Percentiles rank a stretch among this genome's conserved stretches.
phyloP scores from a whole-genome alignment of 2,888 invertebrate genomes.

The Plagodis dolabraria region DNA sequence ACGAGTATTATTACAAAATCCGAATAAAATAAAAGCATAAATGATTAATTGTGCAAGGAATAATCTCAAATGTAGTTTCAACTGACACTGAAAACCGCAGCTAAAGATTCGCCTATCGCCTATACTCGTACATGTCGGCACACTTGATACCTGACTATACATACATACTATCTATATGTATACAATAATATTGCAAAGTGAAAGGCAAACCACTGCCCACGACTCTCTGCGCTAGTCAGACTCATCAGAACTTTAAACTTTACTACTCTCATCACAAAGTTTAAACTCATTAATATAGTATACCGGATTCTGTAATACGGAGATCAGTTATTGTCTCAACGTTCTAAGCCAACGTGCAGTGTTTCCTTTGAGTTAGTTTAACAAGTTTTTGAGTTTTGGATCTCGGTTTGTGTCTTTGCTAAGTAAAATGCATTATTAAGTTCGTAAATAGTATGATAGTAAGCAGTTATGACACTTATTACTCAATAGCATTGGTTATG shows the following conservation, averaged over 20 bases:
- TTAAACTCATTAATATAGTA: constrained; percentile 35
- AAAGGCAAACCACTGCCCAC: constrained; percentile 76
- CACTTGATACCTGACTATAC: too few relatives aligned
- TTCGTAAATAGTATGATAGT: neutral
- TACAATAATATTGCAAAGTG: constrained; percentile 64
- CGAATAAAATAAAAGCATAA: too few relatives aligned
- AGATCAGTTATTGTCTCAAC: constrained; percentile 44
- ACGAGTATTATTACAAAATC: too few relatives aligned
- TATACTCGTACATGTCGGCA: too few relatives aligned
- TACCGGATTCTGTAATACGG: constrained; percentile 43
- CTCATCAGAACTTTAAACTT: constrained; percentile 52
- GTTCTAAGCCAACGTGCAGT: constrained; percentile 11
- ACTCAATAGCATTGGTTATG: too few relatives aligned
- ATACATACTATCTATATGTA: constrained; percentile 7
- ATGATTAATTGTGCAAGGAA: too few relatives aligned
- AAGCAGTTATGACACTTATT: too few relatives aligned
- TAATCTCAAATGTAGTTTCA: too few relatives aligned
- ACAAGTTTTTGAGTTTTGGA: constrained; percentile 10
- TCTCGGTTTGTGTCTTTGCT: constrained; percentile 13
- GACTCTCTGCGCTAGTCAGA: constrained; percentile 46
- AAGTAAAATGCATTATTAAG: neutral
- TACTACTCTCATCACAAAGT: constrained; percentile 43
- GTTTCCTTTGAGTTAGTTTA: constrained; percentile 16
- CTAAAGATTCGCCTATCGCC: too few relatives aligned
- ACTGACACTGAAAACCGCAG: too few relatives aligned